Base-by-base conservation (phyloP, 2,113 vertebrate species). In the Sus scrofa region DNA sequence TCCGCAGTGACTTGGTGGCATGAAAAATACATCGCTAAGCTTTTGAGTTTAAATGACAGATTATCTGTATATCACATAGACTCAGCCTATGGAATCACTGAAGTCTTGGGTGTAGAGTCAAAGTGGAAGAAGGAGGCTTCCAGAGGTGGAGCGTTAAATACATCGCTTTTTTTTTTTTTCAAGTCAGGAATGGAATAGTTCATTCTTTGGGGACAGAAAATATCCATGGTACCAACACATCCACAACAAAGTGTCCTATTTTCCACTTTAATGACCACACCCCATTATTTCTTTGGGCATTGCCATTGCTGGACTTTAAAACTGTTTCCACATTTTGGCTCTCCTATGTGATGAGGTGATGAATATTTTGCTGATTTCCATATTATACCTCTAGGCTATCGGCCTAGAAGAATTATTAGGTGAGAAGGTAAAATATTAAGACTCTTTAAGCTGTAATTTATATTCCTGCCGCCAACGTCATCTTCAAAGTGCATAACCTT, bases 381-480 rank as follows among this genome's bases (percentile, higher is more conserved):
- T 79, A 39, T 65, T 78, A 34, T 18, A 50, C 12, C 84, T 44
- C 92, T 73, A 52, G 71, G n/a, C 13, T 67, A 50, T 73, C 52
- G 37, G 89, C 52, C 81, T 97, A 62, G 50, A 91, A 92, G 78
- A 95, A 89, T 93, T 93, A 75, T 56, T 44, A 44, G 30, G 92
- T 91, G 34, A 86, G 93, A 96, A 89, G 62, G 37, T 60, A 96
- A 89, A 52, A 71, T 50, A 39, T 19, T 81, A 89, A 44, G 24
- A 1, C 71, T 20, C 20, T 94, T 58, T 50, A 91, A 86, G 3
- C 39, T 88, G 13, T 83, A 90, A 94, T 27, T 94, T 93, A 78
- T 24, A 92, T 14, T 94, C 52, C 60, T 85, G 37, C 26, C 87
- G 8, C 37, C 89, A 89, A 56, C 6, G 24, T 10, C 34, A 22